A percentile compares a stretch with the other conserved stretches of the same genome.
These are phyloP conservation scores for Urocyon cinereoargenteus DNA, from an alignment of 2,797 vertebrate genomes.

Conservation along the genomic window DNA sequence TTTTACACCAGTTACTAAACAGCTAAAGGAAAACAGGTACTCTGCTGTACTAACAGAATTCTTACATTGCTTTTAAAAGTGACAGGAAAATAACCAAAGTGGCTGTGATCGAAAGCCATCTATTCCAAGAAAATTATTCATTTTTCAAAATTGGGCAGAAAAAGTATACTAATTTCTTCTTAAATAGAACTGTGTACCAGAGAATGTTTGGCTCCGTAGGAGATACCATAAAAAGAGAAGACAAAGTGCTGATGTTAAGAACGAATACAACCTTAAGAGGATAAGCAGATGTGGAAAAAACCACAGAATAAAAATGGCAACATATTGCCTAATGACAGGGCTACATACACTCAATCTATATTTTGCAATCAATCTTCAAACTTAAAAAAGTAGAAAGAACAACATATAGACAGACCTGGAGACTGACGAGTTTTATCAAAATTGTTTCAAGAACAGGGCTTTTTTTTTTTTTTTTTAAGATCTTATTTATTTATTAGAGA, in stretches of 20 bases:
- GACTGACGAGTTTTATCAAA: background rate
- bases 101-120: background rate
- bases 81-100: background rate
- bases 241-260: conserved; percentile 10
- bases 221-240: background rate
- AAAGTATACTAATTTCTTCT: conserved; percentile 1
- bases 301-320: conserved; percentile 39
- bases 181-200: background rate
- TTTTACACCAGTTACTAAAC: background rate
- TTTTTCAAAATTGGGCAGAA: conserved; percentile 38
- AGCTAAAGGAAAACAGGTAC: background rate
- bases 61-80: background rate
- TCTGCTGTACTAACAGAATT: conserved; percentile 35
- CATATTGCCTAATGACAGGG: background rate
- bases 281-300: conserved; percentile 4
- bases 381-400: conserved; percentile 5
- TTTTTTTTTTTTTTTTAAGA: no score
- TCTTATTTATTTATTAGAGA: no score
- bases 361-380: conserved; percentile 41
- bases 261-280: conserved; percentile 14
- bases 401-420: background rate
- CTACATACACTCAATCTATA: background rate
- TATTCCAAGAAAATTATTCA: conserved; percentile 1
- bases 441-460: background rate
- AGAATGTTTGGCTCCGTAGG: background rate